Percentiles rank a stretch among this genome's conserved stretches.
Conservation (phyloP, 1,140 invertebrate genomes). For the Pseudachorutes palmiensis region DNA sequence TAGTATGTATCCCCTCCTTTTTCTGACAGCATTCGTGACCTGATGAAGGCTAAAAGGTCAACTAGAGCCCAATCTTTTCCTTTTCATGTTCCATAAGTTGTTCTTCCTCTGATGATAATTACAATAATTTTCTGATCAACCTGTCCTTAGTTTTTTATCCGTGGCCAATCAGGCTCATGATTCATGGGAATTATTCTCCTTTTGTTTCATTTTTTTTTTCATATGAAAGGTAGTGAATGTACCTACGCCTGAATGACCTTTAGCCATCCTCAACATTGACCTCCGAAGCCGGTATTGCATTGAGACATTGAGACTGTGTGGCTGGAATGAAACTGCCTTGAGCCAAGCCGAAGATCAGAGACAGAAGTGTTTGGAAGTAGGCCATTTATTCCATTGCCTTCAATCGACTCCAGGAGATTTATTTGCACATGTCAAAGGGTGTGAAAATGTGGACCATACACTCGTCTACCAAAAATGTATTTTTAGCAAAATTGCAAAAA, state of each 20-base stretch:
- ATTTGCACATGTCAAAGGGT: not conserved
- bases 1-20: too few species aligned
- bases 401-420: constrained; percentile 1
- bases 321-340: too few species aligned
- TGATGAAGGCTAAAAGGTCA: too few species aligned
- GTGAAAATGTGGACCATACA: not conserved
- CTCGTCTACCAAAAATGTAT: not conserved
- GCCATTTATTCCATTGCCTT: not conserved
- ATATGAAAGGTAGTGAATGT: not conserved
- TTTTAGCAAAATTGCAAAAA: not conserved
- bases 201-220: not conserved
- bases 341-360: not conserved
- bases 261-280: not conserved
- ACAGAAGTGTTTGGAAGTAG: not conserved
- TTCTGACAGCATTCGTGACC: too few species aligned
- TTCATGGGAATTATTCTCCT: not conserved
- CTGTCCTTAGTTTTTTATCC: not conserved
- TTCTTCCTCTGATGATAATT: not conserved
- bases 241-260: not conserved
- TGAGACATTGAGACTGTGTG: too few species aligned
- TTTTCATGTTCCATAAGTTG: not conserved
- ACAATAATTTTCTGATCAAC: not conserved
- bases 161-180: not conserved
- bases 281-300: not conserved
- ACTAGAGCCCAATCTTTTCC: too few species aligned